Evolutionary conservation across 1,140 invertebrate genomes (phyloP), one percentile per base, ranked within the genome.

Genomic region (Holotrichia oblita): DNA sequence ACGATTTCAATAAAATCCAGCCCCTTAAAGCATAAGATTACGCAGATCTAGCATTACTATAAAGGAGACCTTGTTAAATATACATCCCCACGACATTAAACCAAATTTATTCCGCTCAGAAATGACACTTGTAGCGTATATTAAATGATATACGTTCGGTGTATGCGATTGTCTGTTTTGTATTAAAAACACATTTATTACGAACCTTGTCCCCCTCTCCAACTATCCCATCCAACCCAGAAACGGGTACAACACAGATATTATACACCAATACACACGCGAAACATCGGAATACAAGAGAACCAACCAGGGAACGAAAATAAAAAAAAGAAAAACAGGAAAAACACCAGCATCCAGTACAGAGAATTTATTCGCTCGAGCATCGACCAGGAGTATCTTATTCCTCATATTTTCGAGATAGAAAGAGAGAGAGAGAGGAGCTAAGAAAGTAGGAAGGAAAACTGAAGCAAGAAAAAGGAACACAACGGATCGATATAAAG

Each of bases 141-240:
- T 27, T 69, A 69, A 69, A 69, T 69, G 61, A 69, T 69, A 69
- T 69, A 69, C 3, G 61, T 69, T 69, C 17, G 4, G 2, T 34
- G 6, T 27, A n/a, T 10, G 9, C 22, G 61, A 27, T 69, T 69
- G 20, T 22, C 61, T 69, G 17, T 69, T 34, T 69, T 69, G 22
- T 34, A 69, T 69, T 69, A 69, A 69, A 69, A 69, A 69, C 61
- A 14, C 61, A 69, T 69, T 69, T 69, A 22, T 69, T 69, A 69
- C 3, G 8, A 69, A 7, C 61, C 22, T 17, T 3, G n/a, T n/a
- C 6, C 14, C 14, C 6, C 6, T 55, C 48, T 55, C n/a, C n/a
- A n/a, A n/a, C n/a, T n/a, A 14, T 9, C 42, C 8, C 6, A 55
- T n/a, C 12, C 48, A n/a, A 55, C 14, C 14, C 48, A 55, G 27